phyloP scores from a whole-genome alignment of 30 jellyfish, hydroid and myxozoan genomes.

The Clytia hemisphaerica region DNA sequence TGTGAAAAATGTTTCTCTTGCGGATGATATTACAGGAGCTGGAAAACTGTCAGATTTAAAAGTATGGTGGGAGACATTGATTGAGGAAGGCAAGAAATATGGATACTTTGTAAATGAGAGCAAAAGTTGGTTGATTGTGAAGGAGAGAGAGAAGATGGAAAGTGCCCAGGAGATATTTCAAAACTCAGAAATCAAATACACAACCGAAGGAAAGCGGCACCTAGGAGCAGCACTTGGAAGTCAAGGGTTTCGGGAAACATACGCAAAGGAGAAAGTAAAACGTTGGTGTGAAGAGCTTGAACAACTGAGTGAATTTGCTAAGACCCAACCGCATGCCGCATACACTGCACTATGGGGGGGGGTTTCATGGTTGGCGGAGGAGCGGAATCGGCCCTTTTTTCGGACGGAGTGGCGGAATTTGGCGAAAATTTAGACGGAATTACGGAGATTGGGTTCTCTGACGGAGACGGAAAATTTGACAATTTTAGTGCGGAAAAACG shows the following conservation, averaged over 20 bases:
- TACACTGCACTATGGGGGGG: slow-evolving; percentile 12
- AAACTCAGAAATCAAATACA: too few relatives aligned
- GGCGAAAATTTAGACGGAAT: too few relatives aligned
- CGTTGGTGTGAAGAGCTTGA: slow-evolving; percentile 17
- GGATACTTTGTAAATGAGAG: slow-evolving; percentile 18
- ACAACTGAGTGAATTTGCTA: background rate
- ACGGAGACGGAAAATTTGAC: too few relatives aligned
- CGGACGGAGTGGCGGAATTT: too few relatives aligned
- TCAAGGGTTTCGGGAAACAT: background rate
- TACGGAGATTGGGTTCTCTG: too few relatives aligned
- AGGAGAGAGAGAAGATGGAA: background rate
- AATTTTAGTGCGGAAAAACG: too few relatives aligned
- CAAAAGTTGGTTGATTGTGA: slow-evolving; percentile 17
- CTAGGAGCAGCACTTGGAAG: slow-evolving; percentile 24
- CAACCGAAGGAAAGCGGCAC: slow-evolving; percentile 20
- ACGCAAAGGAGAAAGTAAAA: slow-evolving; percentile 1
- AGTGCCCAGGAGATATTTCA: background rate
- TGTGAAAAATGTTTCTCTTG: background rate
- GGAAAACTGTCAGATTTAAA: slow-evolving; percentile 7
- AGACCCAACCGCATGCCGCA: slow-evolving; percentile 17
- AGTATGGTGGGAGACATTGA: slow-evolving; percentile 5
- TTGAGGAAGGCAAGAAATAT: slow-evolving; percentile 10
- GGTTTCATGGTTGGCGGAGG: too few relatives aligned
- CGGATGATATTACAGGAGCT: slow-evolving; percentile 25
- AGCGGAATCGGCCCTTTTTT: too few relatives aligned